A percentile compares a stretch with the other conserved stretches of the same genome.
Evolutionary conservation across 2,113 vertebrate species (phyloP).

Genomic region (Forbesichthys papilliferus): DNA sequence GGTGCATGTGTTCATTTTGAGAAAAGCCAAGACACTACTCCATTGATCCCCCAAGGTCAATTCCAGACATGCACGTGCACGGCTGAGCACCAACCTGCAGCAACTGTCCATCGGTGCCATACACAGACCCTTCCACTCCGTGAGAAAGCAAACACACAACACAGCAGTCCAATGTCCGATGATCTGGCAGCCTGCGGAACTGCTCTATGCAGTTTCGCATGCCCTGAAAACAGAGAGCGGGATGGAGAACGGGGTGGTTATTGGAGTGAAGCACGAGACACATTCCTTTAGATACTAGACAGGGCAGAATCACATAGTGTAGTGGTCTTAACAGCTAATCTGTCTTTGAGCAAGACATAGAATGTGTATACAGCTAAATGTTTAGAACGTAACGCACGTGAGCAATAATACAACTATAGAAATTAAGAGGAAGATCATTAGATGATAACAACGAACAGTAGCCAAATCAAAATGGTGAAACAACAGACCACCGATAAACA

Average conservation of each 20-base stretch:
- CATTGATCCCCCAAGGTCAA: too few species aligned
- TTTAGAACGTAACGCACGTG: neutral
- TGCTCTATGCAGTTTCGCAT: constrained; percentile 84
- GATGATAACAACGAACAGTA: neutral
- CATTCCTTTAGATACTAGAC: too few species aligned
- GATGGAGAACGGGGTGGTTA: neutral
- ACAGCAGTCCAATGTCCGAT: constrained; percentile 82
- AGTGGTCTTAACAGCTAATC: neutral
- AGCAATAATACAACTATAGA: neutral
- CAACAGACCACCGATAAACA: neutral
- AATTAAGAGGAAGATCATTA: neutral
- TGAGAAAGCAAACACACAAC: constrained; percentile 92
- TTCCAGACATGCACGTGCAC: constrained; percentile 28
- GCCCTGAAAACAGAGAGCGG: constrained; percentile 66
- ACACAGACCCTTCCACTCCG: constrained; percentile 90
- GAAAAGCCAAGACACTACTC: too few species aligned
- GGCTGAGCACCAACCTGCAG: constrained; percentile 77
- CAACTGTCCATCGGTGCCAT: constrained; percentile 88
- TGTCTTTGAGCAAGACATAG: neutral
- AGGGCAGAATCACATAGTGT: neutral
- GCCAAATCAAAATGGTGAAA: neutral
- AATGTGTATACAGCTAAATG: neutral
- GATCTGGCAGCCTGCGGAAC: constrained; percentile 78
- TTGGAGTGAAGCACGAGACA: too few species aligned
- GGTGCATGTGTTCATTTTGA: neutral